Base-by-base conservation (phyloP, 2,113 vertebrate genomes). In the Pleuronectes platessa region DNA sequence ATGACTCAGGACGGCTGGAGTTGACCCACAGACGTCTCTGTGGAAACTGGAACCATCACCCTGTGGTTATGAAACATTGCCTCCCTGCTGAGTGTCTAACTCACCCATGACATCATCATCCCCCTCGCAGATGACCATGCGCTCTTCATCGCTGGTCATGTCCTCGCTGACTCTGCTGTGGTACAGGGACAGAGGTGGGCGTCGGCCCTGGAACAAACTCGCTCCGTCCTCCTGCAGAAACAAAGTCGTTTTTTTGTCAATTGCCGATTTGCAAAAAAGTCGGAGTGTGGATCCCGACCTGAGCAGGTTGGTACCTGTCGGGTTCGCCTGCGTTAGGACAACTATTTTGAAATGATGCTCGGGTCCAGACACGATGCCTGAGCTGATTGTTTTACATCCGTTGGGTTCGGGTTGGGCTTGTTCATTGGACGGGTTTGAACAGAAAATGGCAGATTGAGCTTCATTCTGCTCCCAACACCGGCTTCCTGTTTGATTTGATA, bases 111-210 rank as follows among this genome's bases (percentile, higher is more conserved):
- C 96, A 37, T 97, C 96, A 21, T 97, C 96, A 3, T 97, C 96
- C 1, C 96, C 96, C 78, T 97, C 96, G 55, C 96, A 96, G 91
- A 97, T 97, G 79, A 97, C 96, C 96, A 97, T 97, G 61, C 96
- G 94, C 73, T 97, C 96, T 76, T 97, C 96, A 0, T 97, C 96
- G 21, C 96, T 97, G 78, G 96, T 97, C 96, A 96, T 96, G 90
- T 97, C 96, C 86, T 96, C 96, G 3, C 96, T 97, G 86, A 63
- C 94, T 0, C 93, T 87, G 3, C 94, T 93, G 59, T 94, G 94
- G 42, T 92, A 93, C 26, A 94, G 88, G 5, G 79, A 82, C 65
- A 87, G 91, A 1, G 92, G 53, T 42, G 62, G 87, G 0, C 68
- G 82, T 51, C 79, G 82, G 9, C 72, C 75, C 10, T 76, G 86